These are phyloP conservation scores for Eucidaris tribuloides DNA, from an alignment of 35 echinoderm and acorn worm species.

Conservation along the genomic window DNA sequence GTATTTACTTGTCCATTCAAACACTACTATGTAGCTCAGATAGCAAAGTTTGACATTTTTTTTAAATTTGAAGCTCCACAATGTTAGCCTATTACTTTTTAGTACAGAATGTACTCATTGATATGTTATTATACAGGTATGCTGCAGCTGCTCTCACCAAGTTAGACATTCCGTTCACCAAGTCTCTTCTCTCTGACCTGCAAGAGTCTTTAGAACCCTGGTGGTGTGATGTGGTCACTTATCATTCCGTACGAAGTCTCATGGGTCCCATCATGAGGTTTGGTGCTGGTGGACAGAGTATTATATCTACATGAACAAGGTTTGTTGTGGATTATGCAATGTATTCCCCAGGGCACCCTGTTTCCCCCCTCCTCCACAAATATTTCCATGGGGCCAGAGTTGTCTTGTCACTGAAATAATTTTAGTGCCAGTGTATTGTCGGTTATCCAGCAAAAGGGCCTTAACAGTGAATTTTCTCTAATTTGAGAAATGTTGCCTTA, in stretches of 20 bases:
- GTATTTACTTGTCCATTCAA: too few species aligned
- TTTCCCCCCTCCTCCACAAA: too few species aligned
- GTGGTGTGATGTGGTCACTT: conserved; percentile 56
- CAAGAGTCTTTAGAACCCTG: conserved; percentile 1
- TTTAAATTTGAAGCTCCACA: too few species aligned
- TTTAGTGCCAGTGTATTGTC: too few species aligned
- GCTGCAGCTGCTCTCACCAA: conserved; percentile 36
- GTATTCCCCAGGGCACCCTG: background rate
- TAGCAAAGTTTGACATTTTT: too few species aligned
- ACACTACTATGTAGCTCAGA: too few species aligned
- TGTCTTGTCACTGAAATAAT: too few species aligned
- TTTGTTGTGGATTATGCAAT: conserved; percentile 17
- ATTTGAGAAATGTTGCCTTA: too few species aligned
- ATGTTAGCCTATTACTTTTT: too few species aligned
- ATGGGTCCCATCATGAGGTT: conserved; percentile 61
- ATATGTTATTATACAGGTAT: conserved; percentile 49
- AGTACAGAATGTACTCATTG: background rate
- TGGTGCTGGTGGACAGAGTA: conserved; percentile 67
- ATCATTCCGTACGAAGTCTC: conserved; percentile 37
- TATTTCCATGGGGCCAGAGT: too few species aligned
- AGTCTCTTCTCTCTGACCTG: background rate
- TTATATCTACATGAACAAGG: conserved; percentile 66
- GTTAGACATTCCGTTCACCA: conserved; percentile 35
- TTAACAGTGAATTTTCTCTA: too few species aligned
- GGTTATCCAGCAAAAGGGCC: too few species aligned